A percentile compares a stretch with the other conserved stretches of the same genome.
phyloP scores from a whole-genome alignment of 2,888 invertebrate genomes.

The Nomada goodeniana region DNA sequence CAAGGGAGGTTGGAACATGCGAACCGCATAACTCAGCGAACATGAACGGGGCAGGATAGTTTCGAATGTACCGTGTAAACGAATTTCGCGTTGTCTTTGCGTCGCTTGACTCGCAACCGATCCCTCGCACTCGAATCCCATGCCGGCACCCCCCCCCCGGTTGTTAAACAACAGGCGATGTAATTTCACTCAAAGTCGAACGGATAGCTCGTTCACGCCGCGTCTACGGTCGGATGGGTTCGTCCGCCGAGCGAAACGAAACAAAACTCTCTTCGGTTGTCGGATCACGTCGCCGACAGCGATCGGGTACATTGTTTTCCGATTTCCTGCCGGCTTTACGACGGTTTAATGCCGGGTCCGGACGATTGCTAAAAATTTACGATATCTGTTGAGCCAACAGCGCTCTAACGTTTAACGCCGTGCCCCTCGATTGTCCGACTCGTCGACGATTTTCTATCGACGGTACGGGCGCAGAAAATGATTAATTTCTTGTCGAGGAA shows the following conservation, averaged over 20 bases:
- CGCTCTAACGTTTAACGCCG: conserved; percentile 2
- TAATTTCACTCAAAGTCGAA: conserved; percentile 37
- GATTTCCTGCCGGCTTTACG: conserved; percentile 56
- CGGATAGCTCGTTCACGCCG: conserved; percentile 5
- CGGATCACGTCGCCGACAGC: conserved; percentile 15
- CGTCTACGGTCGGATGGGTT: background rate
- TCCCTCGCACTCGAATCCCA: conserved; percentile 67
- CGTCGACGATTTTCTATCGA: background rate
- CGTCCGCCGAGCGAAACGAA: background rate
- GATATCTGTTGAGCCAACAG: conserved; percentile 26
- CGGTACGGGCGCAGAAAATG: no score
- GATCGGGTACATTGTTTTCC: conserved; percentile 43
- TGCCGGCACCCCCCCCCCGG: background rate
- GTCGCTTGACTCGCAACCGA: conserved; percentile 65
- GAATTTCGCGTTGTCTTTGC: conserved; percentile 66
- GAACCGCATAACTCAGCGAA: conserved; percentile 66
- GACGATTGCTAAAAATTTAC: conserved; percentile 56
- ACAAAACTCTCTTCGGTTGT: conserved; percentile 15
- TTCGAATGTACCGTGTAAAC: conserved; percentile 64
- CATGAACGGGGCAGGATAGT: conserved; percentile 62
- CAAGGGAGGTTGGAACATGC: conserved; percentile 55
- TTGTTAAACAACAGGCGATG: conserved; percentile 13
- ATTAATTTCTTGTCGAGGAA: background rate
- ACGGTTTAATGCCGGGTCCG: conserved; percentile 45
- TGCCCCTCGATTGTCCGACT: background rate